Base-by-base conservation (phyloP, 1,140 invertebrate species). In the Formica selysi region DNA sequence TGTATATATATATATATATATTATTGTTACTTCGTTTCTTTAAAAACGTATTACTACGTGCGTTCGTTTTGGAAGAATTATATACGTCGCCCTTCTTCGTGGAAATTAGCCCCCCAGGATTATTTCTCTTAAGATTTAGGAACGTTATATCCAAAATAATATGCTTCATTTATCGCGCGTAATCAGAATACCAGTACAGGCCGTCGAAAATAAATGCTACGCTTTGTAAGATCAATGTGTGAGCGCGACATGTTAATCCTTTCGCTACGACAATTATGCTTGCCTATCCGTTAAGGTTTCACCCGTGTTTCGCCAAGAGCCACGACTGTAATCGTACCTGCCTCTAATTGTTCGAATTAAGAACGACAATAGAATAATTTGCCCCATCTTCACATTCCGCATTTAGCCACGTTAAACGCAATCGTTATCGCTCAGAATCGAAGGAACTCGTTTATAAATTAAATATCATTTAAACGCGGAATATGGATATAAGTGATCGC, bases 71-170 rank as follows among this genome's bases (percentile, higher is more conserved):
- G 92, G 92, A 93, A 94, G 93, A 94, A 88, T 84, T 86, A 90
- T 16, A 48, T 91, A 90, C 67, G 90, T 90, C 87, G 89, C 91
- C 87, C 88, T 91, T 48, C 68, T 89, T 91, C 79, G 22, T 78
- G 87, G 62, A 86, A 87, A 91, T 80, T 84, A 86, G 59, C 26
- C 87, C 86, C 3, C 16, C 48, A 51, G 48, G 29, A 36, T 89
- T 90, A 87, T 59, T 87, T 48, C 44, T 48, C 44, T 93, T 89
- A 93, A 87, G 89, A 89, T 87, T 93, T 95, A 94, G 93, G 94
- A 95, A 94, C 93, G 91, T 94, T 93, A 90, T 92, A 92, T 94
- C 89, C 87, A 94, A 93, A 93, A 93, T 93, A 93, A 93, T 89
- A 76, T 54, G 54, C 89, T 87, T 85, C 87, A 91, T 91, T 92